These are phyloP conservation scores for Microcaecilia unicolor DNA, from an alignment of 2,797 vertebrate genomes.

Conservation along the genomic window DNA sequence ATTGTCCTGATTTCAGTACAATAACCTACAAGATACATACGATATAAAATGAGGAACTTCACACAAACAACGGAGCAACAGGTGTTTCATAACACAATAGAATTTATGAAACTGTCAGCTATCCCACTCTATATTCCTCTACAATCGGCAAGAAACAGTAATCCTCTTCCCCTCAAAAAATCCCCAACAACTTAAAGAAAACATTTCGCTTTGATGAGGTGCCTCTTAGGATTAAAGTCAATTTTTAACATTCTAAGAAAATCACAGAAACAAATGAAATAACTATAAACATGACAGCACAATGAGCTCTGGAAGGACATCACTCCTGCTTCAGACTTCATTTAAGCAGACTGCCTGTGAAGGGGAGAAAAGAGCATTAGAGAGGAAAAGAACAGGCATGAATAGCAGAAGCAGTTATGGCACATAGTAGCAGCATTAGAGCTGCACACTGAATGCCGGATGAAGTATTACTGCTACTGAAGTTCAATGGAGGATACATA, in stretches of 20 bases:
- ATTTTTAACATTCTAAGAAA: constrained; percentile 28
- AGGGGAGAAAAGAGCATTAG: constrained; percentile 46
- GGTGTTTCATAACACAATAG: constrained; percentile 49
- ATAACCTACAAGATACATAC: constrained; percentile 64
- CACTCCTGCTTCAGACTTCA: constrained; percentile 40
- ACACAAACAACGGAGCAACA: constrained; percentile 58
- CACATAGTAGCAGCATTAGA: too few relatives aligned
- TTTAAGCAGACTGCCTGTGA: constrained; percentile 51
- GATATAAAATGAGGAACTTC: constrained; percentile 63
- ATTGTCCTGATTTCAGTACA: constrained; percentile 64
- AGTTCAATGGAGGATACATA: too few relatives aligned
- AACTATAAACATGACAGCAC: constrained; percentile 42
- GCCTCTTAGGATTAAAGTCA: constrained; percentile 41
- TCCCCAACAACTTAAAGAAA: constrained; percentile 48
- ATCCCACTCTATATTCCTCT: constrained; percentile 36
- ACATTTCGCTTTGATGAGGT: constrained; percentile 41
- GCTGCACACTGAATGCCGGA: too few relatives aligned
- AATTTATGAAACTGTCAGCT: constrained; percentile 43
- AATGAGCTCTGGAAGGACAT: constrained; percentile 47
- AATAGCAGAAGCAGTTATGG: too few relatives aligned
- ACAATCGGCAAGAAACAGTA: constrained; percentile 49
- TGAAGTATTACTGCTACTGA: too few relatives aligned
- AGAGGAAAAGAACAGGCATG: neutral
- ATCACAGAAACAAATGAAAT: constrained; percentile 44
- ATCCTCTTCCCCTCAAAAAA: constrained; percentile 35